Evolutionary conservation across 2,888 invertebrate genomes (phyloP), one percentile per base, ranked within the genome.

Genomic region (Epinotia nisella): DNA sequence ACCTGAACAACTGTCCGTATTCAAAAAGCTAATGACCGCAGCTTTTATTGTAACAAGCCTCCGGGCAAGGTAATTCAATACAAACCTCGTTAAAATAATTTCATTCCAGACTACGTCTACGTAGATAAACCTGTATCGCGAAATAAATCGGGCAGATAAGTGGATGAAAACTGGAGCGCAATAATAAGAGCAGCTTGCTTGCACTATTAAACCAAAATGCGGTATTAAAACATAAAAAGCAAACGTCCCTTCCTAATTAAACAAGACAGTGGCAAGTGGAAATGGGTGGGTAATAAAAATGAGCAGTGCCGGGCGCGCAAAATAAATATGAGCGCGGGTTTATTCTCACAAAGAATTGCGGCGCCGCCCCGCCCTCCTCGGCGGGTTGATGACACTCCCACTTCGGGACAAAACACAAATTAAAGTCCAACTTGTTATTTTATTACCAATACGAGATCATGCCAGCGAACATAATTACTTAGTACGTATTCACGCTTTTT

Each of bases 251-350:
- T 82, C 80, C 83, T 84, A 84, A 87, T 86, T 84, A 84, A 85
- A 84, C 81, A 81, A 80, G 82, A 78, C 80, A 77, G 77, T 75
- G 75, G 75, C 78, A 78, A 79, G 72, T 69, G 78, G 77, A 77
- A 78, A 76, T 70, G 74, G 68, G 77, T 75, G 74, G 71, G 82
- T 86, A 86, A 86, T 88, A 85, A 86, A 85, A 85, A 86, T 86
- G 79, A 82, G 81, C 72, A 62, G 67, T 53, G 59, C 66, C 41
- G 66, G 65, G 41, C 13, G 60, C 56, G 45, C 56, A 82, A 87
- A 85, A 87, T 88, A 85, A 86, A 85, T 85, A 86, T 86, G 79
- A 82, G 81, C 81, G 81, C 78, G 78, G 80, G 84, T 87, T 85
- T 82, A 87, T 86, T 85, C 82, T 75, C 79, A 81, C 80, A 81